A percentile compares a stretch with the other conserved stretches of the same genome.
These are phyloP conservation scores for Eulemur coronatus DNA, from an alignment of 2,797 vertebrate genomes.

Conservation along the genomic window DNA sequence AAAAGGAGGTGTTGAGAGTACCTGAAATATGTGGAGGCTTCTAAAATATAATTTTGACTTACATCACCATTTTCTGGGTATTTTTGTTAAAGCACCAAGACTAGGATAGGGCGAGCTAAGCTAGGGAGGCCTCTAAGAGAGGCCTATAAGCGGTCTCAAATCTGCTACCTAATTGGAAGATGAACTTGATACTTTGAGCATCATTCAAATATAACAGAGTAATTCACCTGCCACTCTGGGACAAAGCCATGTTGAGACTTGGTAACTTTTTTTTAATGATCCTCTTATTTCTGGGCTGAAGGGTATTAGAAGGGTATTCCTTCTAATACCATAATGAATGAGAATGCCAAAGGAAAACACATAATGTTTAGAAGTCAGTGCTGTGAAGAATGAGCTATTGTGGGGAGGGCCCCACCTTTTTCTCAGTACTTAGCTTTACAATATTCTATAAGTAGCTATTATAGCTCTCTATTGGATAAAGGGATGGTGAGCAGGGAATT, in stretches of 20 bases:
- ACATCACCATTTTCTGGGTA: not conserved
- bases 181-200: not conserved
- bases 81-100: not conserved
- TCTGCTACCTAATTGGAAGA: not conserved
- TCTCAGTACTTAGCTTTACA: not conserved
- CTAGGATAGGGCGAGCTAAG: not conserved
- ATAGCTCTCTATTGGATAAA: not conserved
- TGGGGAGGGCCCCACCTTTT: not conserved
- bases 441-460: not conserved
- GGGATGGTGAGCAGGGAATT: not conserved
- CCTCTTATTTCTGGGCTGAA: not conserved
- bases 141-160: not conserved
- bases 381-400: not conserved
- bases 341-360: not conserved
- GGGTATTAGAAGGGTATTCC: no score
- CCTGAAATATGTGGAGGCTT: not conserved
- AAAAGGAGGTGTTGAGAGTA: not conserved
- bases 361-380: not conserved
- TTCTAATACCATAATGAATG: not conserved
- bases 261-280: not conserved
- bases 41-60: not conserved
- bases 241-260: not conserved
- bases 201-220: not conserved
- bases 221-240: not conserved
- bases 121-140: not conserved